Evolutionary conservation across 2,888 invertebrate genomes (phyloP), one percentile per base, ranked within the genome.

Genomic region (Brachylomia viminalis): DNA sequence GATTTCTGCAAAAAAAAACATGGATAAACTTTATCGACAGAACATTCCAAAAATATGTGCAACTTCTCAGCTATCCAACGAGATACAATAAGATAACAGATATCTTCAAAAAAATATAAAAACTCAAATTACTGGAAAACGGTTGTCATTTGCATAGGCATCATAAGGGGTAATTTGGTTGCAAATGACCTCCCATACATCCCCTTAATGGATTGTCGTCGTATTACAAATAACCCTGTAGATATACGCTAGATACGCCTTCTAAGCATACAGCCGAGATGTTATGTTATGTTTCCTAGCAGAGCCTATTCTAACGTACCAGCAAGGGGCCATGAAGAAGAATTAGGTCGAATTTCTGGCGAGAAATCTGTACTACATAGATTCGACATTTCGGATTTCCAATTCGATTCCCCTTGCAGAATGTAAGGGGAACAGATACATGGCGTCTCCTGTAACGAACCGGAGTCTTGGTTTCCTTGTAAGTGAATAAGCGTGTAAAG

Each of bases 401-500:
- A 77, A 68, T 80, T 77, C 67, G 1, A 71, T 76, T 82, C 76
- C 67, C 70, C 67, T 54, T 33, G n/a, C 23, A 42, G 38, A 68
- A 54, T 82, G 71, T 67, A 42, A 49, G 58, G 42, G 33, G 15
- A 23, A 67, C 8, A 30, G 30, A 30, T 30, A 80, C 82, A 77
- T 54, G 58, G 17, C 71, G 82, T 82, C 33, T 82, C 82, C n/a
- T 49, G 68, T 80, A 68, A 49, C 80, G 58, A 38, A 23, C 15
- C 56, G 15, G 33, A 56, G 20, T 20, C 67, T 59, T 59, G 67
- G 58, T 77, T 82, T n/a, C 52, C 15, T 27, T 68, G 30, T 65
- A 65, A 77, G 80, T 77, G 77, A 47, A 77, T 81, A 81, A 65
- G 42, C 54, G 10, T 69, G 72, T 79, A 79, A 13, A 49, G 23